Conservation (phyloP, 1,140 invertebrate genomes). For the Aphaenogaster ashmeadi region DNA sequence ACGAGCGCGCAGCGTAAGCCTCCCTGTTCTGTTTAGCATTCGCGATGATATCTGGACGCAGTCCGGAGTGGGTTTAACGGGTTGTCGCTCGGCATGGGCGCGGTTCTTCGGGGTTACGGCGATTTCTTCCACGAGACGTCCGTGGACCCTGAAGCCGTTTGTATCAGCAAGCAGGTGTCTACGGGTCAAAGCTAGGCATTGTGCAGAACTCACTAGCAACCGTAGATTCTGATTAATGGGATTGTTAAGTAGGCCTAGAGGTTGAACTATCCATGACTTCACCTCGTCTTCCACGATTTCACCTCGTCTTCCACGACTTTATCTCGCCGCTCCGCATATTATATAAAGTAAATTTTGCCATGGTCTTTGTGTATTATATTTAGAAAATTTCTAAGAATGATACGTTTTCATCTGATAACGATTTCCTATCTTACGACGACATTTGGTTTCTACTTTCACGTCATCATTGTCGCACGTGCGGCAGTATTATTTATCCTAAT, state of each 20-base stretch:
- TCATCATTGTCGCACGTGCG: slow-evolving; percentile 70
- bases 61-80: slow-evolving; percentile 71
- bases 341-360: background rate
- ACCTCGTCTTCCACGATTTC: background rate
- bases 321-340: background rate
- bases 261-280: background rate
- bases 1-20: slow-evolving; percentile 51
- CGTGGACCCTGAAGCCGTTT: slow-evolving; percentile 23
- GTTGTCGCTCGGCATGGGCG: slow-evolving; percentile 73
- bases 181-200: background rate
- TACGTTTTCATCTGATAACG: background rate
- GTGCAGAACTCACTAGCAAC: background rate
- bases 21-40: slow-evolving; percentile 74
- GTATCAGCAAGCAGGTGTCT: slow-evolving; percentile 64
- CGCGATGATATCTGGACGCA: slow-evolving; percentile 74
- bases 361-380: background rate
- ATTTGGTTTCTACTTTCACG: slow-evolving; percentile 65
- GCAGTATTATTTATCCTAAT: slow-evolving; percentile 48
- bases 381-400: background rate
- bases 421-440: background rate
- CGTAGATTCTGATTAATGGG: background rate
- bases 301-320: background rate
- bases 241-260: background rate
- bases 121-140: slow-evolving; percentile 49
- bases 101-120: slow-evolving; percentile 71